A percentile compares a stretch with the other conserved stretches of the same genome.
Evolutionary conservation across 2,888 invertebrate species (phyloP).

Genomic region (Podotricha telesiphe): DNA sequence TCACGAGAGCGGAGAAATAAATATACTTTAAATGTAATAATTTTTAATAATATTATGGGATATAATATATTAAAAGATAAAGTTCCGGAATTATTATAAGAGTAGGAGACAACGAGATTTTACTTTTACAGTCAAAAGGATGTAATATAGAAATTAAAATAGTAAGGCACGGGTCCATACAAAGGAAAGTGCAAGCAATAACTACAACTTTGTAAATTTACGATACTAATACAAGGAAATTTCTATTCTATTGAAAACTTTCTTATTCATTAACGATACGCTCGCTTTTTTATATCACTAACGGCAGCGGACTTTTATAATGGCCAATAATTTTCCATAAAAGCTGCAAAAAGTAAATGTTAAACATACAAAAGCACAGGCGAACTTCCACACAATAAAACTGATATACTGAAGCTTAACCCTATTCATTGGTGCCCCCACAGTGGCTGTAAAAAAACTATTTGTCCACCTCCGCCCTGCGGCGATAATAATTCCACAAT

Average conservation of each 20-base stretch:
- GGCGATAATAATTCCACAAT: constrained; percentile 72
- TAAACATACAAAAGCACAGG: constrained; percentile 22
- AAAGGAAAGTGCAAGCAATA: too few relatives aligned
- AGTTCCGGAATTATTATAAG: too few relatives aligned
- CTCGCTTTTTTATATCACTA: not conserved
- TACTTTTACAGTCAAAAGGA: too few relatives aligned
- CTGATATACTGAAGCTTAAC: constrained; percentile 36
- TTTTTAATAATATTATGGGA: too few relatives aligned
- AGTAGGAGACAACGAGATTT: too few relatives aligned
- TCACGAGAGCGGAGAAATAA: too few relatives aligned
- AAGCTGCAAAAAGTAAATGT: constrained; percentile 18
- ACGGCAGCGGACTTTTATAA: not conserved
- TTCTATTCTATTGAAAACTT: not conserved
- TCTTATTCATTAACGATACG: not conserved
- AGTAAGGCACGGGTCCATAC: too few relatives aligned
- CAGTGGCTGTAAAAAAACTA: constrained; percentile 53
- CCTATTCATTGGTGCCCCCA: constrained; percentile 40
- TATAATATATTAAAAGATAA: too few relatives aligned
- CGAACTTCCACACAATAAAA: constrained; percentile 32
- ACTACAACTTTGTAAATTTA: too few relatives aligned
- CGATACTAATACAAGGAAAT: too few relatives aligned
- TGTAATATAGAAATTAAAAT: too few relatives aligned
- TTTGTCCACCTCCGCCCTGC: constrained; percentile 62
- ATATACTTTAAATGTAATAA: too few relatives aligned
- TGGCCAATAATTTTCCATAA: constrained; percentile 16